Evolutionary conservation across 1,140 invertebrate species (phyloP), one percentile per base, ranked within the genome.

Genomic region (Ectropis grisescens): DNA sequence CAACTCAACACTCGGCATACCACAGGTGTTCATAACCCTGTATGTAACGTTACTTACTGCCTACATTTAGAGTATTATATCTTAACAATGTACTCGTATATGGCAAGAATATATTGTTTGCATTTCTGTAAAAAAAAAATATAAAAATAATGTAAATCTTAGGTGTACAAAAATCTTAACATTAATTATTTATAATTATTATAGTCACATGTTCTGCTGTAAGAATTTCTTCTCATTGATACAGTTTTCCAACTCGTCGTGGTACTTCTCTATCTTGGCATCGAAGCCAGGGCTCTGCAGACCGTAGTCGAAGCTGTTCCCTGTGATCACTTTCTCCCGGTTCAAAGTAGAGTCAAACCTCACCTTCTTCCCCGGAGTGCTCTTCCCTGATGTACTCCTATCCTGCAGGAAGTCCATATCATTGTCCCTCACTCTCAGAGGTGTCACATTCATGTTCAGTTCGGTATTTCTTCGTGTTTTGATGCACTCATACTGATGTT

Each of bases 201-300:
- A n/a, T n/a, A n/a, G n/a, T 65, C 23, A 76, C 65, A 76, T 70
- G 45, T 81, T 75, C 40, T 82, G 82, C 26, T 79, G 62, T n/a
- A 83, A 57, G 36, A 79, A 75, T 35, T 83, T 83, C 22, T 59
- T 70, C 46, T 83, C 82, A 47, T 83, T 83, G 16, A 82, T 82
- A 54, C 82, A 82, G 23, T 83, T 83, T 39, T 83, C 82, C 2
- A 83, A 48, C 48, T 83, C 82, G 49, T 82, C 79, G 43, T 83
- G 82, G 50, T 75, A 83, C 32, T 71, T 81, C 24, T 83, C 82
- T 14, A 83, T 71, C 45, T 82, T 70, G 2, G 62, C 42, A 48
- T 81, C 69, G 22, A 81, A 70, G 1, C 75, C 75, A 5, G 75
- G 75, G 50, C 70, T 78, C 37, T 71, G 66, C 2, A 81, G 46